phyloP scores from a whole-genome alignment of 2,888 invertebrate species.

The Zaprionus lineosus region DNA sequence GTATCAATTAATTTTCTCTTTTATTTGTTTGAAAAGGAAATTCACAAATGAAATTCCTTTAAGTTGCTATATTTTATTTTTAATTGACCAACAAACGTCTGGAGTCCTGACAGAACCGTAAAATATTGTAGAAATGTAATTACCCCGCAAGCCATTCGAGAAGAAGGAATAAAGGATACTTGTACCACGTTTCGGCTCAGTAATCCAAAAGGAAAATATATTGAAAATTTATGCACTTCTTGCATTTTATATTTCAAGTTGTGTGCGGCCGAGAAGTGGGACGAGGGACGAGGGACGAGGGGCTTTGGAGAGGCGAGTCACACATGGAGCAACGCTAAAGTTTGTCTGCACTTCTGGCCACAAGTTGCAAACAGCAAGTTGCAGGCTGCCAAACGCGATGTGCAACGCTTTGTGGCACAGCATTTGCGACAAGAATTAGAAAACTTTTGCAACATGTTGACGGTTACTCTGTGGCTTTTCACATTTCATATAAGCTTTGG shows the following conservation, averaged over 20 bases:
- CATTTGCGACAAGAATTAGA: conserved; percentile 1
- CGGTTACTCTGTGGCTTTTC: neutral
- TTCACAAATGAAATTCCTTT: too few species aligned
- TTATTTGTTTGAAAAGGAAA: too few species aligned
- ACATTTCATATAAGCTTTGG: neutral
- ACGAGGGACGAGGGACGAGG: too few species aligned
- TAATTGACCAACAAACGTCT: too few species aligned
- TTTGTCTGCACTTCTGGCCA: conserved; percentile 21
- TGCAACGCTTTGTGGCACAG: conserved; percentile 19
- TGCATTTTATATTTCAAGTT: conserved; percentile 26
- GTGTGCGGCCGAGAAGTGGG: too few species aligned
- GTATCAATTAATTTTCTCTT: too few species aligned
- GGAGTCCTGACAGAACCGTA: too few species aligned
- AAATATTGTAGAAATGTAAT: too few species aligned
- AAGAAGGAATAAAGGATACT: too few species aligned
- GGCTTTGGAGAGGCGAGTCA: neutral
- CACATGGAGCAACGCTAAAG: conserved; percentile 18
- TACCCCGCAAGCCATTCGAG: too few species aligned
- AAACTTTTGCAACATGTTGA: conserved; percentile 9
- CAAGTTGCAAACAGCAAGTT: conserved; percentile 20
- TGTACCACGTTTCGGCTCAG: too few species aligned
- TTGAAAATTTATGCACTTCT: conserved; percentile 41
- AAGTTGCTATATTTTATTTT: too few species aligned
- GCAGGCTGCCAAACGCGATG: neutral
- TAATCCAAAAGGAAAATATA: conserved; percentile 30